These are phyloP conservation scores for Drosophila funebris DNA, from an alignment of 1,140 invertebrate genomes.

Conservation along the genomic window DNA sequence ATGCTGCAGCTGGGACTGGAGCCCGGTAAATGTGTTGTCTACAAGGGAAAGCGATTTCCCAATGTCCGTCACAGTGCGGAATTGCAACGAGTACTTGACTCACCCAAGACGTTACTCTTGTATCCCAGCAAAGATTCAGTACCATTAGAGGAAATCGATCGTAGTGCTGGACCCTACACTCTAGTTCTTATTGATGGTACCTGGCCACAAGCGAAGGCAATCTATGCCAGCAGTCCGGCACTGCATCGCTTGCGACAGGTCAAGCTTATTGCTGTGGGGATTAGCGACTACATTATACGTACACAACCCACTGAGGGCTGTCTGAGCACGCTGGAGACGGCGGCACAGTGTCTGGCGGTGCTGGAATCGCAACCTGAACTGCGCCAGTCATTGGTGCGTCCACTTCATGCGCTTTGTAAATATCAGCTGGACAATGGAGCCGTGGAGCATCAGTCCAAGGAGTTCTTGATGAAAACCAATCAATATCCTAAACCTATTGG, in stretches of 20 bases:
- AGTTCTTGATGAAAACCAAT: constrained; percentile 93
- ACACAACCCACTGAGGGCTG: constrained; percentile 96
- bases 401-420: constrained; percentile 92
- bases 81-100: constrained; percentile 87
- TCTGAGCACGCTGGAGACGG: constrained; percentile 95
- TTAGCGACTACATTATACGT: constrained; percentile 95
- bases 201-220: constrained; percentile 96
- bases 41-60: constrained; percentile 94
- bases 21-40: constrained; percentile 90
- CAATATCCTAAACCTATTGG: constrained; percentile 93
- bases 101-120: constrained; percentile 90
- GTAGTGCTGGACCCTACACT: constrained; percentile 87
- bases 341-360: constrained; percentile 90
- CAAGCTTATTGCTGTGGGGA: constrained; percentile 88
- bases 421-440: constrained; percentile 95
- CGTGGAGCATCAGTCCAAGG: constrained; percentile 96
- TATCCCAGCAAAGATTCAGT: constrained; percentile 91
- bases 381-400: constrained; percentile 89
- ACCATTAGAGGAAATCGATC: constrained; percentile 84
- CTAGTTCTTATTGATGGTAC: constrained; percentile 96
- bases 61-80: constrained; percentile 86
- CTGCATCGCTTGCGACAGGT: constrained; percentile 89
- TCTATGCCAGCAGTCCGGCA: constrained; percentile 89
- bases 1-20: constrained; percentile 92
- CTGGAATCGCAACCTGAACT: constrained; percentile 89